Evolutionary conservation across 2,797 vertebrate genomes (phyloP).

Genomic region (Sparidentex hasta): DNA sequence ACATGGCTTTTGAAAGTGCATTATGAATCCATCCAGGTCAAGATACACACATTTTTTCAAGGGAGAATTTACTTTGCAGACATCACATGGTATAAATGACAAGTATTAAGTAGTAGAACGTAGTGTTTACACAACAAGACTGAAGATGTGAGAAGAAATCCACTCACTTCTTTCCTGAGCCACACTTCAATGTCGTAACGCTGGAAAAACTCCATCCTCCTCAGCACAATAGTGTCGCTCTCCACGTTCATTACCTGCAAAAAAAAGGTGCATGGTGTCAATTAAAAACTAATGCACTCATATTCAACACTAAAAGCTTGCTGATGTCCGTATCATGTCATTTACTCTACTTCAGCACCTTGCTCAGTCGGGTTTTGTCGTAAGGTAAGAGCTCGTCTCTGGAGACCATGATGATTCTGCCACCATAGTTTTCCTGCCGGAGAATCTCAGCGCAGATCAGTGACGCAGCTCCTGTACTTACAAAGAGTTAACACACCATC

Average conservation of each 20-base stretch:
- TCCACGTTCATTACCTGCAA: conserved; percentile 83
- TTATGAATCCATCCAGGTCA: not conserved
- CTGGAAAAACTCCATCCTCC: conserved; percentile 86
- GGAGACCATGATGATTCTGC: conserved; percentile 89
- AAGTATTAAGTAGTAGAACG: not conserved
- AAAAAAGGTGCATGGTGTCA: not conserved
- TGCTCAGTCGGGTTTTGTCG: conserved; percentile 90
- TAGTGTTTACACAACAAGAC: not conserved
- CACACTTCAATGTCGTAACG: conserved; percentile 85
- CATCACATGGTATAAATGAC: not conserved
- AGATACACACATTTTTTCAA: not conserved
- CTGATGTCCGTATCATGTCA: not conserved
- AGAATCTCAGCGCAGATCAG: conserved; percentile 90
- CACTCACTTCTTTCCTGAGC: conserved; percentile 87
- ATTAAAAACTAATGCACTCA: not conserved
- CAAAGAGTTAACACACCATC: conserved; percentile 44
- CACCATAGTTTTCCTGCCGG: conserved; percentile 88
- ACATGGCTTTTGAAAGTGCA: not conserved
- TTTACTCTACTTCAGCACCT: conserved; percentile 76
- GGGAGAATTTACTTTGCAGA: not conserved
- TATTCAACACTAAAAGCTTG: not conserved
- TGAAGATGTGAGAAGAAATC: not conserved
- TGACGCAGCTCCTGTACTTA: conserved; percentile 85
- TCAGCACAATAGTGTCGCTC: conserved; percentile 82
- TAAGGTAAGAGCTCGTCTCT: conserved; percentile 87